phyloP scores from a whole-genome alignment of 2,113 vertebrate genomes.

The Sylvilagus bachmani region DNA sequence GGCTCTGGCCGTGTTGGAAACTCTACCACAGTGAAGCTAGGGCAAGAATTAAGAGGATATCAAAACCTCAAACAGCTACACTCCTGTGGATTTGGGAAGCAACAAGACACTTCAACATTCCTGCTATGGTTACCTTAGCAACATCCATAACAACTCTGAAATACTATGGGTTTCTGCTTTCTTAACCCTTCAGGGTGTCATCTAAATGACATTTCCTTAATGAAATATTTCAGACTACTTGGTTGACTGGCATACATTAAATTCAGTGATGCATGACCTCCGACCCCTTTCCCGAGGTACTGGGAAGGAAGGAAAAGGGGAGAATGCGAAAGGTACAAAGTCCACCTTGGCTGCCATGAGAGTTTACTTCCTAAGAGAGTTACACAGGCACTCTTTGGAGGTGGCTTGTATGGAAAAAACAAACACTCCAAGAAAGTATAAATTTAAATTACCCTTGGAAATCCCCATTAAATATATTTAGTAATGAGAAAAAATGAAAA shows the following conservation, averaged over 20 bases:
- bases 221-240: constrained; percentile 85
- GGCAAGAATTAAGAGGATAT: constrained; percentile 86
- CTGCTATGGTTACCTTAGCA: constrained; percentile 89
- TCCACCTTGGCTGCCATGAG: constrained; percentile 65
- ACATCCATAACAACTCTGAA: constrained; percentile 88
- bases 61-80: constrained; percentile 85
- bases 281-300: constrained; percentile 21
- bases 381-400: background rate
- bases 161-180: constrained; percentile 88
- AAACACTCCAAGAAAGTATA: constrained; percentile 9
- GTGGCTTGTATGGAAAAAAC: constrained; percentile 54
- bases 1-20: constrained; percentile 61
- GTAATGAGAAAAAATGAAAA: constrained; percentile 12
- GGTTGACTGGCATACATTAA: constrained; percentile 82
- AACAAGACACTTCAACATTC: constrained; percentile 91
- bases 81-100: constrained; percentile 85
- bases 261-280: constrained; percentile 46
- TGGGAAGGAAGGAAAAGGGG: background rate
- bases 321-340: constrained; percentile 36
- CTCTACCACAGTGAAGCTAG: constrained; percentile 76
- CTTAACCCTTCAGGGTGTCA: constrained; percentile 91
- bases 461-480: constrained; percentile 29
- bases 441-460: constrained; percentile 53
- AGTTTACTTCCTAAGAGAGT: constrained; percentile 65
- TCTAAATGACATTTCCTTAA: constrained; percentile 90